Evolutionary conservation across 2,113 vertebrate genomes (phyloP).

Genomic region (Ginglymostoma cirratum): DNA sequence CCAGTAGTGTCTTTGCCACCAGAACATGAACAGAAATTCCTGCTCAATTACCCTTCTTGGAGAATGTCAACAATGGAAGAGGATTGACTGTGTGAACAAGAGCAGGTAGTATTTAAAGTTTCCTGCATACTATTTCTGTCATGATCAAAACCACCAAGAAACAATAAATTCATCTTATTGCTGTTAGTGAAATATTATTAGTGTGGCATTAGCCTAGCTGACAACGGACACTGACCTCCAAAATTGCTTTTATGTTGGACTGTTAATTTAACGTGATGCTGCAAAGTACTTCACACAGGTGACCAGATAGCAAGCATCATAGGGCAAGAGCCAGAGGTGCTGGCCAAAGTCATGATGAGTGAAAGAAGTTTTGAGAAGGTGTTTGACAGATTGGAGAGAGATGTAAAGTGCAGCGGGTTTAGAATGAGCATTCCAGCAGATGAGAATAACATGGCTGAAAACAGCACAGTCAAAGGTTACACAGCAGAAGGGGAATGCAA

Average conservation of each 20-base stretch:
- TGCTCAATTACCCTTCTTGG: neutral
- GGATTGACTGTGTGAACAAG: neutral
- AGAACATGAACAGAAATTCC: neutral
- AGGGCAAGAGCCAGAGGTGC: neutral
- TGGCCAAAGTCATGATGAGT: neutral
- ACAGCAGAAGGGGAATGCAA: neutral
- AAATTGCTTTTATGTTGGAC: neutral
- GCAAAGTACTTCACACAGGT: neutral
- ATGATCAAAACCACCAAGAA: neutral
- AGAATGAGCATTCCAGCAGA: neutral
- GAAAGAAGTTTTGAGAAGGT: neutral
- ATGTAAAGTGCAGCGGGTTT: neutral
- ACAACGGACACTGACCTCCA: neutral
- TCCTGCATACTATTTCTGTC: neutral
- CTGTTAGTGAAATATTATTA: neutral
- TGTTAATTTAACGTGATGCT: neutral
- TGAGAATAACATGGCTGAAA: neutral
- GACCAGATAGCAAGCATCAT: neutral
- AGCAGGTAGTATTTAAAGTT: neutral
- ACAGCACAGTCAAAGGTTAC: neutral
- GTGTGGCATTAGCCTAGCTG: neutral
- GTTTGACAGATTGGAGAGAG: neutral
- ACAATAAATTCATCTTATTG: neutral
- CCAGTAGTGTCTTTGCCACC: neutral
- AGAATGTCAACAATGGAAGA: neutral